phyloP scores from a whole-genome alignment of 2,797 vertebrate genomes.

The Cheirogaleus major region DNA sequence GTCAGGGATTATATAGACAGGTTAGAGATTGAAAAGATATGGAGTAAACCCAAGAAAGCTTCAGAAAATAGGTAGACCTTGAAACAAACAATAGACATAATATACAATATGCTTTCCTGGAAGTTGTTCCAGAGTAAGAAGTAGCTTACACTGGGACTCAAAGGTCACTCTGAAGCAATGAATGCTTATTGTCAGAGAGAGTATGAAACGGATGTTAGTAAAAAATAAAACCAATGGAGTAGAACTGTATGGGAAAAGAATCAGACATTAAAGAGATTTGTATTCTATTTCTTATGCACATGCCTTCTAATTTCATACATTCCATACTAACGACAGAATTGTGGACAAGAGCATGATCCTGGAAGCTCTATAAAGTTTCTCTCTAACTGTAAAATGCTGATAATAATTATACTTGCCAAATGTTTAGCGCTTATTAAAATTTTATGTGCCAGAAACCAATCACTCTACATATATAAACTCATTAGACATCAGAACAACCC shows the following conservation, averaged over 20 bases:
- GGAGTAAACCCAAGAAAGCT: neutral
- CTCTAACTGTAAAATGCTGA: neutral
- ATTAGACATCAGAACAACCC: neutral
- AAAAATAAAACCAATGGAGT: neutral
- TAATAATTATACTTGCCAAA: neutral
- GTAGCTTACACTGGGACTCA: neutral
- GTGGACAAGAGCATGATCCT: neutral
- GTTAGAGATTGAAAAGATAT: slow-evolving; percentile 38
- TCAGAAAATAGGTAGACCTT: slow-evolving; percentile 42
- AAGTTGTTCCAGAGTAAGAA: neutral
- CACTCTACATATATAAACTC: neutral
- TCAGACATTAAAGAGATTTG: neutral
- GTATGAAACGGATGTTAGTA: neutral
- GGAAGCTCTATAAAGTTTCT: neutral
- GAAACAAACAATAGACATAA: slow-evolving; percentile 33
- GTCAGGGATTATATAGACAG: slow-evolving; percentile 30
- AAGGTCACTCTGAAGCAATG: neutral
- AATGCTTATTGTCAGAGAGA: neutral
- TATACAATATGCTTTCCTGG: neutral
- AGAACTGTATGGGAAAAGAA: neutral
- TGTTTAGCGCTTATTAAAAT: neutral
- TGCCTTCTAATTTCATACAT: neutral
- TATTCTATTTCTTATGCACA: neutral
- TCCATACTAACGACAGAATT: neutral
- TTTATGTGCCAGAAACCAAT: neutral